A percentile compares a stretch with the other conserved stretches of the same genome.
Evolutionary conservation across 2,888 invertebrate species (phyloP).

Genomic region (Zonitis immaculata): DNA sequence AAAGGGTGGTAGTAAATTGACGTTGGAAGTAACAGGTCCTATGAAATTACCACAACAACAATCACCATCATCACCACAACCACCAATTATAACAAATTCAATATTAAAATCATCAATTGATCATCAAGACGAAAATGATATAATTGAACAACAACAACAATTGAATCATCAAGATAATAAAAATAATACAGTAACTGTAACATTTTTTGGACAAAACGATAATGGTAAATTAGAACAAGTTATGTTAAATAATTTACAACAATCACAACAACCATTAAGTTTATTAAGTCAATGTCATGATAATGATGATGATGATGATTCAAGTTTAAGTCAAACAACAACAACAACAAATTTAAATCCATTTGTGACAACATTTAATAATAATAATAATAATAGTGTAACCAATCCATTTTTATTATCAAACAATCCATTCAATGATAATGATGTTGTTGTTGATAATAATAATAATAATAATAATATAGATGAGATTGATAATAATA

Average conservation of each 20-base stretch:
- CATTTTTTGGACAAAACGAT: constrained; percentile 51
- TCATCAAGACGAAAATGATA: constrained; percentile 26
- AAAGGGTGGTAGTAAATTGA: constrained; percentile 67
- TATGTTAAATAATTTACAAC: constrained; percentile 27
- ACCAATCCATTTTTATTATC: constrained; percentile 48
- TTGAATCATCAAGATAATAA: constrained; percentile 18
- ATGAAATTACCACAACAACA: constrained; percentile 22
- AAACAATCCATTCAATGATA: constrained; percentile 42
- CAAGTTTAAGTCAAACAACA: constrained; percentile 24
- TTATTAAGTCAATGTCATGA: too few species aligned
- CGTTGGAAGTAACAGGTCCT: constrained; percentile 59
- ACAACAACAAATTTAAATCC: constrained; percentile 38
- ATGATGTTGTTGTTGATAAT: constrained; percentile 21
- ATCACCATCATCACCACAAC: constrained; percentile 22
- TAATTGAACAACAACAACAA: constrained; percentile 41
- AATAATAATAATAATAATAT: constrained; percentile 7
- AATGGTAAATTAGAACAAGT: constrained; percentile 43
- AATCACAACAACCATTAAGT: constrained; percentile 29
- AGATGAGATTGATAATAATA: constrained; percentile 18
- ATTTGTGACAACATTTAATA: constrained; percentile 33
- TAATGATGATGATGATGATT: constrained; percentile 13
- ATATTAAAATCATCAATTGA: constrained; percentile 27
- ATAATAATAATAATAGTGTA: constrained; percentile 35
- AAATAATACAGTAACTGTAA: constrained; percentile 55
- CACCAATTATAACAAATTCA: constrained; percentile 24